These are phyloP conservation scores for Pseudomyrmex sp. DNA, from an alignment of 1,140 invertebrate species.

Conservation along the genomic window DNA sequence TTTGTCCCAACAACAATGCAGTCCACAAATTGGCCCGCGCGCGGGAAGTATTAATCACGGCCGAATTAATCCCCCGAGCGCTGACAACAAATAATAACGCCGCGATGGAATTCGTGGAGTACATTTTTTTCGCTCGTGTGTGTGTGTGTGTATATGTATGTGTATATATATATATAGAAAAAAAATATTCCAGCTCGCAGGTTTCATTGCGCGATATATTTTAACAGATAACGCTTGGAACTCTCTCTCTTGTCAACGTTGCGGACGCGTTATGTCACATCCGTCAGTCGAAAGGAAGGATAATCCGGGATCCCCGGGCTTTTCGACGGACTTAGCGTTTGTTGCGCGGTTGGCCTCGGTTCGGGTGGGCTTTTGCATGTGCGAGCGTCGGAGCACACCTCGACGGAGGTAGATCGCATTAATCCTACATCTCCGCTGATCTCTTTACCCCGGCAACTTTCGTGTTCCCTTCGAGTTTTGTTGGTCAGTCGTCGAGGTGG, in stretches of 20 bases:
- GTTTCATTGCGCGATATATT: conserved; percentile 7
- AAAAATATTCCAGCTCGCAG: neutral
- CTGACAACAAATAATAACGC: neutral
- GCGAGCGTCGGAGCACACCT: conserved; percentile 51
- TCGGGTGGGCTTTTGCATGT: conserved; percentile 17
- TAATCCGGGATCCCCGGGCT: conserved; percentile 57
- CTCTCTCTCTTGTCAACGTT: conserved; percentile 14
- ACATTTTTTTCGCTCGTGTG: neutral
- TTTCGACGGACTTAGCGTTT: conserved; percentile 61
- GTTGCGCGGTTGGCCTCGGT: neutral
- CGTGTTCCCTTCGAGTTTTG: conserved; percentile 47
- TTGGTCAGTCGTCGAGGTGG: conserved; percentile 44
- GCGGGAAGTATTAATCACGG: conserved; percentile 25
- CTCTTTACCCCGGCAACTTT: conserved; percentile 50
- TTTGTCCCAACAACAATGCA: conserved; percentile 33
- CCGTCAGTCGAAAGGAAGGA: conserved; percentile 11
- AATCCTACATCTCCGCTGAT: conserved; percentile 57
- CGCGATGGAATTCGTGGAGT: neutral
- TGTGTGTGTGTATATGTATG: too few species aligned
- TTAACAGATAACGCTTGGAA: conserved; percentile 19
- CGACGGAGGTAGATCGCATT: conserved; percentile 61
- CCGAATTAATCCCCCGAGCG: conserved; percentile 34
- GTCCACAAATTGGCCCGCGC: conserved; percentile 23
- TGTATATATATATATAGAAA: too few species aligned
- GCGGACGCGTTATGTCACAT: conserved; percentile 29